These are phyloP conservation scores for Exephanes ischioxanthus DNA, from an alignment of 2,888 invertebrate genomes.

Conservation along the genomic window DNA sequence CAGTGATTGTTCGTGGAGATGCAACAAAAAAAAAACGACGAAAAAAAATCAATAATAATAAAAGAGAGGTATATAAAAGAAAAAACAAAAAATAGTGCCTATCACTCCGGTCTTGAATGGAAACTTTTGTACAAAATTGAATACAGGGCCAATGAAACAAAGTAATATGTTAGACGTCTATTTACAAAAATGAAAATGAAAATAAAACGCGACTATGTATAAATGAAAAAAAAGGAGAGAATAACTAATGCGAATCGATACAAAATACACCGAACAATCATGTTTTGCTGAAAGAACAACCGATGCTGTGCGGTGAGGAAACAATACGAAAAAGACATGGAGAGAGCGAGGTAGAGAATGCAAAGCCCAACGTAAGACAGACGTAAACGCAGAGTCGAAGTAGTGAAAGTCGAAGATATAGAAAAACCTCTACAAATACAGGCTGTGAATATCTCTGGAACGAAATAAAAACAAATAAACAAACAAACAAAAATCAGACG, in stretches of 20 bases:
- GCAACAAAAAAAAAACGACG: conserved; percentile 10
- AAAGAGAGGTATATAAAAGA: conserved; percentile 58
- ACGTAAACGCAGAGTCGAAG: conserved; percentile 26
- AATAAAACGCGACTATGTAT: conserved; percentile 42
- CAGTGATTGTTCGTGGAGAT: conserved; percentile 42
- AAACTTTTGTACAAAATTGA: conserved; percentile 83
- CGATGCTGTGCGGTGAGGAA: conserved; percentile 28
- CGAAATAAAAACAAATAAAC: conserved; percentile 59
- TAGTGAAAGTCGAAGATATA: conserved; percentile 44
- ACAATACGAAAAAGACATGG: conserved; percentile 42
- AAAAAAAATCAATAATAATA: conserved; percentile 50
- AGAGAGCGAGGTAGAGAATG: background rate
- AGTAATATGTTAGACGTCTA: conserved; percentile 75
- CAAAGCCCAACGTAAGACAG: conserved; percentile 16
- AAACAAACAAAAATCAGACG: conserved; percentile 57
- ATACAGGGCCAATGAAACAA: conserved; percentile 82
- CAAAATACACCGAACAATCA: conserved; percentile 73
- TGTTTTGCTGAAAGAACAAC: conserved; percentile 65
- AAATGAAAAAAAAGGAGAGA: conserved; percentile 14
- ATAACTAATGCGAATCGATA: conserved; percentile 66
- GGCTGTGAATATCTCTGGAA: conserved; percentile 81
- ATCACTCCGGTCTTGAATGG: conserved; percentile 78
- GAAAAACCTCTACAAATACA: conserved; percentile 75
- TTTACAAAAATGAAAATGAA: conserved; percentile 71
- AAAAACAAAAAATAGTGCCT: conserved; percentile 81